phyloP scores from a whole-genome alignment of 2,113 vertebrate species.

The Actinemys pallida region DNA sequence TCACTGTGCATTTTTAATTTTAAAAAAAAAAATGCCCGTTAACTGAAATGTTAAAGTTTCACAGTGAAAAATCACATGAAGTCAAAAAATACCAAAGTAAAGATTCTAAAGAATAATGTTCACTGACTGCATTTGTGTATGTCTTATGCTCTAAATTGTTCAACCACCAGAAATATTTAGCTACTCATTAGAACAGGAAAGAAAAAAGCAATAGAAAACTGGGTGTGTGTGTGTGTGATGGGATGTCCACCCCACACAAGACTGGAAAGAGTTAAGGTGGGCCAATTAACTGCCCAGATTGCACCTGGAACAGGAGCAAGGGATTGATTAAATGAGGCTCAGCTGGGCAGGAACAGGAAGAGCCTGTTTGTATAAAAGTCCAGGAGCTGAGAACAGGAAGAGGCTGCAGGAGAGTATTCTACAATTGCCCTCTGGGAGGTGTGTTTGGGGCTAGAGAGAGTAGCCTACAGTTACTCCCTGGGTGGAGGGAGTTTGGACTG shows the following conservation, averaged over 20 bases:
- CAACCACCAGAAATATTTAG: not conserved
- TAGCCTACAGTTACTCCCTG: too few relatives aligned
- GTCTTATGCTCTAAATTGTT: not conserved
- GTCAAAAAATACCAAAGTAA: not conserved
- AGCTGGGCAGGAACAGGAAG: too few relatives aligned
- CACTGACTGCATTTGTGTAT: fast-evolving
- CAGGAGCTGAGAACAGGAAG: too few relatives aligned
- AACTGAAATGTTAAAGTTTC: not conserved
- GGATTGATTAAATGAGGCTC: too few relatives aligned
- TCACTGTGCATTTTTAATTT: not conserved
- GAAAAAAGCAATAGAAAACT: not conserved
- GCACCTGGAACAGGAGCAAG: too few relatives aligned
- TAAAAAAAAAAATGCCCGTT: not conserved
- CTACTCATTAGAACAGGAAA: not conserved
- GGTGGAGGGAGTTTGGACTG: too few relatives aligned
- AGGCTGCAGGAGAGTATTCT: too few relatives aligned
- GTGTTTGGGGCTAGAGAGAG: too few relatives aligned
- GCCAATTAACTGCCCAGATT: not conserved
- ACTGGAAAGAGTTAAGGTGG: not conserved
- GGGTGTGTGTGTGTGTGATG: too few relatives aligned
- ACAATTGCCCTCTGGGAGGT: too few relatives aligned
- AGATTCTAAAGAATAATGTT: not conserved
- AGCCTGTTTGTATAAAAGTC: too few relatives aligned
- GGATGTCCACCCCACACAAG: too few relatives aligned
- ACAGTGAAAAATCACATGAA: not conserved